Base-by-base conservation (phyloP, 2,797 vertebrate genomes). In the Antennarius maculatus region DNA sequence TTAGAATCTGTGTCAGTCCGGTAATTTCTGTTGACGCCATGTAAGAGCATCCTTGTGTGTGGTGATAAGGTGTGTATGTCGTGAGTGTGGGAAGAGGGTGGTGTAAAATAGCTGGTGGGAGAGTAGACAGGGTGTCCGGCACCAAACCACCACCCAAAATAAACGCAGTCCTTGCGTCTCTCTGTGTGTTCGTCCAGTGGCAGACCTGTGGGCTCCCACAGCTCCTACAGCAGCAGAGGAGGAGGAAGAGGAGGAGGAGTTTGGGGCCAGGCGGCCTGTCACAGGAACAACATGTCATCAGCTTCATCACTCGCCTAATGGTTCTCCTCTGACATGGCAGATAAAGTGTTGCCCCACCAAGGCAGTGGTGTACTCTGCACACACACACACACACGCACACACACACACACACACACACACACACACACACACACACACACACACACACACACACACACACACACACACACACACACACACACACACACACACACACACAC, bases 241-340 rank as follows among this genome's bases (percentile, higher is more conserved):
- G 31, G 31, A 34, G 31, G 31, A 34, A 3, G 31, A 34, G 31
- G 64, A 23, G 62, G 71, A 83, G 87, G 80, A 87, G 84, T 86
- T 74, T 84, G 86, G 86, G 85, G 66, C 77, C 85, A 54, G 86
- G 71, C 83, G 14, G 74, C 69, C 74, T 61, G 88, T 84, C 82
- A 88, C 92, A 94, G 92, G 94, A 95, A 94, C 91, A 92, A 92
- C 93, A 92, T 94, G 93, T 95, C 95, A 94, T 93, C 94, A 91
- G 91, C 90, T 89, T 89, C 92, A 92, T 89, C 77, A 81, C 92
- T 92, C 90, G 89, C 86, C 86, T 93, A 93, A 94, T 93, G 91
- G 87, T 80, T 75, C 83, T 73, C 72, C 66, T 83, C 79, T 65
- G 61, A 83, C 84, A 86, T 83, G 85, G 84, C 81, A 87, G 82